Evolutionary conservation across 2,888 invertebrate genomes (phyloP).

Genomic region (Julus scandinavius): DNA sequence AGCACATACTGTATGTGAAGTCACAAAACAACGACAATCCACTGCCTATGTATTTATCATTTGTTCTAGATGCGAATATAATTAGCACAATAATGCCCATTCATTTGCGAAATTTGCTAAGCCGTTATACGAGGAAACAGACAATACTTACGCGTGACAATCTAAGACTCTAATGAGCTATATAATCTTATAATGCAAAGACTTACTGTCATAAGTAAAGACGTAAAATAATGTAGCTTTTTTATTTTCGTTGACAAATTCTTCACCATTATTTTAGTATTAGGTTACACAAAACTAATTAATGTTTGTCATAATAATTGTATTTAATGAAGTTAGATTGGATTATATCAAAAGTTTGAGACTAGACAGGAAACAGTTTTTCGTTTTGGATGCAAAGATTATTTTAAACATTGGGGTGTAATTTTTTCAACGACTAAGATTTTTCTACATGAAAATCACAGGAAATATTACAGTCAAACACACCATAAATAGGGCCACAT

Average conservation of each 20-base stretch:
- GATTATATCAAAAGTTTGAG: neutral
- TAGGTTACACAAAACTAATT: neutral
- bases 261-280: neutral
- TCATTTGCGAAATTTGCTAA: constrained; percentile 44
- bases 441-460: no score
- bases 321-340: neutral
- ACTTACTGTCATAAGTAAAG: neutral
- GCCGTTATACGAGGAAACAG: neutral
- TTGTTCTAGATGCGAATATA: neutral
- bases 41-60: neutral
- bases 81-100: neutral
- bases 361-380: no score
- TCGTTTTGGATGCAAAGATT: no score
- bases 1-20: neutral
- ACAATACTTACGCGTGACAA: neutral
- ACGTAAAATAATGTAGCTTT: neutral
- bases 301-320: neutral
- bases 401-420: no score
- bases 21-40: neutral
- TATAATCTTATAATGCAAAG: constrained; percentile 24
- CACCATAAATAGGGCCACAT: no score
- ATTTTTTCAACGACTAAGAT: no score
- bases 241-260: neutral
- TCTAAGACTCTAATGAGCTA: neutral
- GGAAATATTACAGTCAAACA: no score